Evolutionary conservation across 2,797 vertebrate genomes (phyloP), one percentile per base, ranked within the genome.

Genomic region (Oceanodroma leucorhoa): DNA sequence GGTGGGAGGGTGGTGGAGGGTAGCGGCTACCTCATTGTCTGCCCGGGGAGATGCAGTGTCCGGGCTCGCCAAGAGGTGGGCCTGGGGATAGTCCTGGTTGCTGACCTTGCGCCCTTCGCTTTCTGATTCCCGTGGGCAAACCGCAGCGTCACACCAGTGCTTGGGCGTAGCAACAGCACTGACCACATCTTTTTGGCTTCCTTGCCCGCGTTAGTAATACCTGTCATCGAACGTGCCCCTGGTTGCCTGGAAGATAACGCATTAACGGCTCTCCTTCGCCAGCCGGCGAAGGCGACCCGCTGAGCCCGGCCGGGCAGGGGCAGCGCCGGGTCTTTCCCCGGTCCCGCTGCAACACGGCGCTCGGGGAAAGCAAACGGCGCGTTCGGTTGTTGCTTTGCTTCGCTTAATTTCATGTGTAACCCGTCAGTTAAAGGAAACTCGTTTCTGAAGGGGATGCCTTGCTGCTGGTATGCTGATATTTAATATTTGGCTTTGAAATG

Each of bases 281-380:
- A 32, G 45, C 21, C 1, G 3, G 46, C 6, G 29, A 83, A 60
- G 69, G 46, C 66, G 78, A 38, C 75, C 27, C 2, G 1, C 14
- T 3, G 46, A 53, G 54, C 38, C 11, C 4, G 1, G 57, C 40
- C 1, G 2, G 65, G 57, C 66, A 15, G 10, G 43, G 43, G 38
- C 76, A 79, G 43, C 0, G 0, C 69, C 0, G 0, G 24, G 22
- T 41, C 48, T 29, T 36, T 27, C 50, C 29, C 64, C 58, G 57
- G 21, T 36, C 32, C 34, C 5, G 0, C 12, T 51, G 66, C 55
- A 9, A 4, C 5, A 2, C 2, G 0, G 26, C 3, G 4, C 32
- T 21, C 0, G 0, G 29, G 43, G 32, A 86, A 8, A 14, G 73
- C 66, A 65, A 40, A 34, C 0, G 0, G 17, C 2, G 0, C 0